Conservation (phyloP, 2,113 vertebrate genomes). For the Willisornis vidua region DNA sequence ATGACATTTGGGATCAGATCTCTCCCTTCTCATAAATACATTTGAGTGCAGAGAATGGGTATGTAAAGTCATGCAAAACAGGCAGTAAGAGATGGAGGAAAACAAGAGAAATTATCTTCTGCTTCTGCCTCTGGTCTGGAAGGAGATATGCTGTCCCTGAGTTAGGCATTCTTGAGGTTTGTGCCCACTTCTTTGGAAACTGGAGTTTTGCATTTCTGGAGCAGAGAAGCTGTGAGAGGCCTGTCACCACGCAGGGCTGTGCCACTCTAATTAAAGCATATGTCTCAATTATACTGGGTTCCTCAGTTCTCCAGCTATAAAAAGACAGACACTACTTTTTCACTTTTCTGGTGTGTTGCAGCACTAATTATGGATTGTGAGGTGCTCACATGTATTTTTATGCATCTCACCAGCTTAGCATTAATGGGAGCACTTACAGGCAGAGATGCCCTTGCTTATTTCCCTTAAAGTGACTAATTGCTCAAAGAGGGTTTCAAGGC, state of each 20-base stretch:
- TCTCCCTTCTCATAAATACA: neutral
- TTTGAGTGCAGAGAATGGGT: neutral
- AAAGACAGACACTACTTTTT: neutral
- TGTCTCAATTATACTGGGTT: conserved; percentile 1
- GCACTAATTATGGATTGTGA: conserved; percentile 24
- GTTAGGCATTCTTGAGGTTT: neutral
- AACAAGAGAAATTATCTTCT: neutral
- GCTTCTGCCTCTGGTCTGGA: neutral
- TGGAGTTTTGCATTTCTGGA: neutral
- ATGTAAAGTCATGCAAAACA: neutral
- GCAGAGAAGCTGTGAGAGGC: neutral
- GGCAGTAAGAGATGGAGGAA: neutral
- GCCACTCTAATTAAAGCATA: conserved; percentile 17
- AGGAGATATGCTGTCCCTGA: neutral
- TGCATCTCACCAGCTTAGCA: neutral
- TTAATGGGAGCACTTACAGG: neutral
- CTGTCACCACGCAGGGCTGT: neutral
- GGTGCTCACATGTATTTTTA: neutral
- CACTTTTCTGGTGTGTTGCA: neutral
- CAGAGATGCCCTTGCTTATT: neutral
- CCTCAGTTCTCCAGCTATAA: conserved; percentile 4
- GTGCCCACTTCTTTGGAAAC: neutral
- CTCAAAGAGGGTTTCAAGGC: neutral
- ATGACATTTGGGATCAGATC: neutral
- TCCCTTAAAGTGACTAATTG: neutral